Conservation (phyloP, 2,888 invertebrate species). For the Tachina grossa region DNA sequence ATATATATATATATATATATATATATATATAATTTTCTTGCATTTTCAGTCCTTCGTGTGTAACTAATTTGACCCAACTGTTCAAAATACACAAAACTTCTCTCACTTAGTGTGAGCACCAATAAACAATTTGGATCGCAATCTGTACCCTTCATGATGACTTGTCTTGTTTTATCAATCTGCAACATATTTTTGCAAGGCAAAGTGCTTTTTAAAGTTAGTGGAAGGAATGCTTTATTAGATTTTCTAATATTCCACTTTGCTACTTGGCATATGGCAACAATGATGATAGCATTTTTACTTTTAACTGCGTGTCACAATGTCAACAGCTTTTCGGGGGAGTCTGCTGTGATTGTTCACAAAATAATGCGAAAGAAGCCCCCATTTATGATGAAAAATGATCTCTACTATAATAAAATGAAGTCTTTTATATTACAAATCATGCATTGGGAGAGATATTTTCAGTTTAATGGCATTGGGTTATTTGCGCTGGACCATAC, state of each 20-base stretch:
- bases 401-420: constrained; percentile 82
- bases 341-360: constrained; percentile 82
- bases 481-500: constrained; percentile 82
- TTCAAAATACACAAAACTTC: constrained; percentile 81
- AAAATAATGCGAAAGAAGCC: constrained; percentile 83
- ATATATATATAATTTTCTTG: background rate
- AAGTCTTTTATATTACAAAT: constrained; percentile 82
- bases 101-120: constrained; percentile 78
- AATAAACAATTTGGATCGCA: constrained; percentile 80
- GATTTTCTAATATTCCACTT: constrained; percentile 79
- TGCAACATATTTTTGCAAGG: constrained; percentile 82
- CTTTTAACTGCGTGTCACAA: constrained; percentile 80
- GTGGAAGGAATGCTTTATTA: constrained; percentile 77
- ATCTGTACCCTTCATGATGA: constrained; percentile 81
- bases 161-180: constrained; percentile 80
- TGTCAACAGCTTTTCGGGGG: constrained; percentile 79
- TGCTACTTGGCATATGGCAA: constrained; percentile 79
- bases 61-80: constrained; percentile 79
- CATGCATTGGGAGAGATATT: constrained; percentile 82
- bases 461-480: constrained; percentile 82
- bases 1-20: too few species aligned
- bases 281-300: constrained; percentile 79
- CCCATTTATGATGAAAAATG: constrained; percentile 82
- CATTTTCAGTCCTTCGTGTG: constrained; percentile 76
- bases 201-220: constrained; percentile 80